Evolutionary conservation across 2,113 vertebrate genomes (phyloP), one percentile per base, ranked within the genome.

Genomic region (Bostrychus sinensis): DNA sequence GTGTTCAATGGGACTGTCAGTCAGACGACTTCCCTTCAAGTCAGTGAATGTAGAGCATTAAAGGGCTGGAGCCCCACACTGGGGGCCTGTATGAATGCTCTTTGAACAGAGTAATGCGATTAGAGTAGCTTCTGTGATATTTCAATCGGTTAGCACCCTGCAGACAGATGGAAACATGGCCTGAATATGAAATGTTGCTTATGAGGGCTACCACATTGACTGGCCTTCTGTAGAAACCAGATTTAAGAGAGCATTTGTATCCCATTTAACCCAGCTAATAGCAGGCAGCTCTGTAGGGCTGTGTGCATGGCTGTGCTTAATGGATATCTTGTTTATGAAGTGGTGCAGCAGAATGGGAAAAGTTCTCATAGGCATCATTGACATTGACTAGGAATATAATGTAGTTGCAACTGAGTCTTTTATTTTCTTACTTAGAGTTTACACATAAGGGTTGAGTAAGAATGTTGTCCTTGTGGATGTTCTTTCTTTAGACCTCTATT

Each of bases 121-220:
- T 88, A 85, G 72, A 78, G 78, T 73, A 76, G 70, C 79, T 86
- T 80, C 80, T 88, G 86, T 86, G 80, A 89, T 90, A 82, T 90
- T 89, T 86, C 79, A 83, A 86, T 90, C 65, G 46, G 65, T 75
- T 86, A 80, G 74, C 60, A 11, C 79, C 89, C 77, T 76, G 70
- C 55, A 84, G 85, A 83, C 64, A 70, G 39, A 75, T 66, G 53
- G 66, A 86, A 84, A 77, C 82, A 82, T 82, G 78, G 64, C 64
- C 73, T 82, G 83, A 90, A 89, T 89, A 81, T 84, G 78, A 83
- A 89, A 78, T 37, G 32, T 59, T 75, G 75, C 74, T 85, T 79
- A 78, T 61, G 65, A 80, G 20, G 51, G 39, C 54, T 58, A 17
- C 39, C 70, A 68, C 50, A 68, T 67, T 78, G 57, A 74, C 59